phyloP scores from a whole-genome alignment of 2,888 invertebrate species.

The Platycnemis pennipes region DNA sequence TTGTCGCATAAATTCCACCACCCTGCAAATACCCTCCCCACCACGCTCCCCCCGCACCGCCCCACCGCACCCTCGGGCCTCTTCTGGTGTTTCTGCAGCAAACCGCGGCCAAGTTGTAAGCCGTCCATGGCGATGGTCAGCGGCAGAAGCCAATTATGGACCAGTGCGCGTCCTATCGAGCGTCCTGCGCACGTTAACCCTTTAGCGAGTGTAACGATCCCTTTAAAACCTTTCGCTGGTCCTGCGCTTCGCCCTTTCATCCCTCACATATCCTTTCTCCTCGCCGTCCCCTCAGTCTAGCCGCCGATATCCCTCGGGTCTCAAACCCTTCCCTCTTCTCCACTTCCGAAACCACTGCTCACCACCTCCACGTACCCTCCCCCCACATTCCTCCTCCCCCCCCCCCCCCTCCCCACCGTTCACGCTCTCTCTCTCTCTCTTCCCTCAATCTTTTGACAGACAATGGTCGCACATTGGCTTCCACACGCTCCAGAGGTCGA shows the following conservation, averaged over 20 bases:
- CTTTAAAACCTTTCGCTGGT: conserved; percentile 42
- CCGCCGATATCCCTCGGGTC: not conserved
- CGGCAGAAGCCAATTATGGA: conserved; percentile 59
- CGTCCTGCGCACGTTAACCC: conserved; percentile 48
- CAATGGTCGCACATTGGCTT: conserved; percentile 43
- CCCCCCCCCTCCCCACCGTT: not conserved
- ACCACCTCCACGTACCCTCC: not conserved
- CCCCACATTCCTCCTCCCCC: not conserved
- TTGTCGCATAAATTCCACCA: conserved; percentile 41
- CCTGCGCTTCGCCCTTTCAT: not conserved
- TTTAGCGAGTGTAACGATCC: conserved; percentile 57
- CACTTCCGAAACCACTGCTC: not conserved
- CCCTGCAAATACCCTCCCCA: not conserved
- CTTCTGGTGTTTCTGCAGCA: conserved; percentile 31
- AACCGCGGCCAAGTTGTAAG: conserved; percentile 38
- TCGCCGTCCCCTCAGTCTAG: not conserved
- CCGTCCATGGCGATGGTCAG: conserved; percentile 47
- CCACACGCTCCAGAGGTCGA: conserved; percentile 40
- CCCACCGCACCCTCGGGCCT: not conserved
- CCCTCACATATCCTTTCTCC: not conserved
- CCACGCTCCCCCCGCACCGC: not conserved
- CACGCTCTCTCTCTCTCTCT: not conserved
- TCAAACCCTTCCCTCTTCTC: not conserved
- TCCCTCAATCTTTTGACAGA: not conserved
- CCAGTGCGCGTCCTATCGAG: conserved; percentile 54